Percentiles rank a stretch among this genome's conserved stretches.
phyloP scores from a whole-genome alignment of 2,888 invertebrate genomes.

The Gari tellinella region DNA sequence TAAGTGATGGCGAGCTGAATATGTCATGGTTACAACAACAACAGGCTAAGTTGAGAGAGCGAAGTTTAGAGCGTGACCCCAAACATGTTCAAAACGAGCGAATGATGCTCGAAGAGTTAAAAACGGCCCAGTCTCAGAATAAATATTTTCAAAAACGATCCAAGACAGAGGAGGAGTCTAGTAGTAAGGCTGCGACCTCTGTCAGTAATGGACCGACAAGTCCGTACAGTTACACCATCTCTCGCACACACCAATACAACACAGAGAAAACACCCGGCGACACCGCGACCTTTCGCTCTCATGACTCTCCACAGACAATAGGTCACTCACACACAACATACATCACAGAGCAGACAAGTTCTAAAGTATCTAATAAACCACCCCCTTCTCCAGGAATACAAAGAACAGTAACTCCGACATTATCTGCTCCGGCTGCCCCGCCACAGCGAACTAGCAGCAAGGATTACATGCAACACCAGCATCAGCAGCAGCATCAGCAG shows the following conservation, averaged over 20 bases:
- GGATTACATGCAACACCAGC: constrained; percentile 72
- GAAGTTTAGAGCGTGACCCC: constrained; percentile 64
- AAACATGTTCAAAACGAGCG: constrained; percentile 87
- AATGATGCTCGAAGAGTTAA: constrained; percentile 90
- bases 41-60: constrained; percentile 79
- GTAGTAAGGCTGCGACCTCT: constrained; percentile 57
- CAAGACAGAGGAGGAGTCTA: constrained; percentile 85
- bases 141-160: constrained; percentile 86
- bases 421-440: constrained; percentile 76
- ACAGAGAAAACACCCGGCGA: constrained; percentile 61
- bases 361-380: constrained; percentile 59
- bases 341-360: constrained; percentile 49
- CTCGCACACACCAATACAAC: constrained; percentile 64
- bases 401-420: constrained; percentile 69
- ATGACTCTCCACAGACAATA: constrained; percentile 48
- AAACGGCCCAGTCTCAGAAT: constrained; percentile 82
- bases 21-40: constrained; percentile 83
- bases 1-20: constrained; percentile 64
- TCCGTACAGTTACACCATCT: constrained; percentile 64
- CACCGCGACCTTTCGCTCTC: constrained; percentile 48
- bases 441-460: constrained; percentile 69
- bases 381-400: constrained; percentile 68
- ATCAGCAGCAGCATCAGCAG: constrained; percentile 26
- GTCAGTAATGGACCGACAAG: constrained; percentile 71
- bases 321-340: constrained; percentile 56